Base-by-base conservation (phyloP, 2,113 vertebrate genomes). In the Petroica traversi region DNA sequence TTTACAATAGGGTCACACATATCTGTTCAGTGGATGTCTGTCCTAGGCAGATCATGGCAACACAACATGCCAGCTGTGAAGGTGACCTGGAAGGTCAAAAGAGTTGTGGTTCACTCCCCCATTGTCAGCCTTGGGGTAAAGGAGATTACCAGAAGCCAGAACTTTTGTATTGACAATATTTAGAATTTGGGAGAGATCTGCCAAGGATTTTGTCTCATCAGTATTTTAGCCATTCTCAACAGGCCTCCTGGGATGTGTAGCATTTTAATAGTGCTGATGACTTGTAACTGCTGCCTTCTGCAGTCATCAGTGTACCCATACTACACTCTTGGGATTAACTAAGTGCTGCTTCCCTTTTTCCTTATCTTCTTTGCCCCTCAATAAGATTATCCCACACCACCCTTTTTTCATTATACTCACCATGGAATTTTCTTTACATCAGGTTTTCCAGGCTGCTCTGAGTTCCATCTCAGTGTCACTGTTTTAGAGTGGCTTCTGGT, bases 61-160 rank as follows among this genome's bases (percentile, higher is more conserved):
- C 2, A 3, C 67, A 58, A 24, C 6, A 9, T 0, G 1, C 29
- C 2, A 3, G 6, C 58, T 9, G 6, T 38, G 51, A 67, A 55
- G 26, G 64, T 45, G 17, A 71, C n/a, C 24, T 78, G 59, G 33
- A 67, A 59, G 29, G 25, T 43, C 54, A 40, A 28, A 81, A 52
- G 31, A 36, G 5, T 8, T 59, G 17, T 33, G 16, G 23, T 49
- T 92, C 38, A 66, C 17, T 45, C 78, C 36, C 31, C 51, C 6
- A 11, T 6, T 48, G 48, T 33, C 72, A 92, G 33, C 31, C 34
- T 40, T 51, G 31, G 19, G 68, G 51, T 55, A 77, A 74, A 58
- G 29, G 26, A 87, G 51, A 57, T 2, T 19, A 34, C 5, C 13
- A 74, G n/a, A n/a, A 78, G 18, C 16, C 43, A 59, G 31, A 82